phyloP scores from a whole-genome alignment of 2,797 vertebrate genomes.

The Enteromius trimaculatus region DNA sequence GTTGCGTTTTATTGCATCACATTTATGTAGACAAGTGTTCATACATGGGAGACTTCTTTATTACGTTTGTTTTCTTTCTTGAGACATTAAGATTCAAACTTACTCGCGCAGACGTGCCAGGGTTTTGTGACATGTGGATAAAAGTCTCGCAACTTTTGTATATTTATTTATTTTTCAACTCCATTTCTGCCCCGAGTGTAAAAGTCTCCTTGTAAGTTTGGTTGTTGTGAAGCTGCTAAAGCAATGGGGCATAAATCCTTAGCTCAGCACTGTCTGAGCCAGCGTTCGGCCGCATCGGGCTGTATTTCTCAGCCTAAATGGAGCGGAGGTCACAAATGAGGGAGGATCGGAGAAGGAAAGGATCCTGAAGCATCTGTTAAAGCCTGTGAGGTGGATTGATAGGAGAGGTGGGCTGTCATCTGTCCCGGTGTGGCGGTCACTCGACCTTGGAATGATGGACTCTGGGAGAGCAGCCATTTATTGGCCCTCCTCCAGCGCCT shows the following conservation, averaged over 20 bases:
- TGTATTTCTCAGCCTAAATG: conserved; percentile 57
- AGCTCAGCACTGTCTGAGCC: conserved; percentile 56
- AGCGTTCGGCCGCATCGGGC: neutral
- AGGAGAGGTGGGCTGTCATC: neutral
- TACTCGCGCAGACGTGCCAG: neutral
- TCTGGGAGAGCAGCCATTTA: conserved; percentile 64
- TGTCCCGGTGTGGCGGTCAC: conserved; percentile 46
- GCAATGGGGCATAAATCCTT: conserved; percentile 61
- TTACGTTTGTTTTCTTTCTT: neutral
- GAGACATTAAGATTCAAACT: conserved; percentile 1
- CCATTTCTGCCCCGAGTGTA: conserved; percentile 1
- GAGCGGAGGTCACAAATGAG: conserved; percentile 33
- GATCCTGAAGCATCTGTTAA: conserved; percentile 36
- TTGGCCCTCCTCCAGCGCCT: conserved; percentile 25
- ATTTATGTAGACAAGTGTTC: conserved; percentile 27
- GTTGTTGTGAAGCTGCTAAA: conserved; percentile 52
- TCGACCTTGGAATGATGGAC: conserved; percentile 66
- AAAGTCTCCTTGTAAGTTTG: conserved; percentile 52
- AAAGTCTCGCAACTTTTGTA: too few relatives aligned
- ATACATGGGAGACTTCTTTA: neutral
- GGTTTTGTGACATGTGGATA: neutral
- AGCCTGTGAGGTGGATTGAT: conserved; percentile 7
- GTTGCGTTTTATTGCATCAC: conserved; percentile 56
- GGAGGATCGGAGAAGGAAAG: conserved; percentile 52
- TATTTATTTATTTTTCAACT: neutral